Percentiles rank a stretch among this genome's conserved stretches.
These are phyloP conservation scores for Ailurus styani DNA, from an alignment of 2,113 vertebrate species.

Conservation along the genomic window DNA sequence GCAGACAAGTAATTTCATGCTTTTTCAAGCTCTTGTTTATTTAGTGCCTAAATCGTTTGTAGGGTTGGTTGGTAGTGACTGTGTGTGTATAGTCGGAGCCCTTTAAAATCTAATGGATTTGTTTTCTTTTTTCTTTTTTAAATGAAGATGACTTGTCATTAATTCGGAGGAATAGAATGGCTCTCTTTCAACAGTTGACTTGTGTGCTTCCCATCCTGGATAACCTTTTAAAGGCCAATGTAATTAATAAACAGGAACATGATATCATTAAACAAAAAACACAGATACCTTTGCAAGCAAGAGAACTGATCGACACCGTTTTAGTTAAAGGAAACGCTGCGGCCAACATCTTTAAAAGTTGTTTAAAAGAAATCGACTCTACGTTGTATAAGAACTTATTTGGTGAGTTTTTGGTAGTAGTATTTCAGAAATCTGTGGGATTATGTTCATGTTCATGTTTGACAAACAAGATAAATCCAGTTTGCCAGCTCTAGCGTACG, in stretches of 20 bases:
- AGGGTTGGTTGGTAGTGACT: not conserved
- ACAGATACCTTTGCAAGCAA: conserved; percentile 90
- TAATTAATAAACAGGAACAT: conserved; percentile 89
- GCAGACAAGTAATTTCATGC: not conserved
- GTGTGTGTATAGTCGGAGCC: not conserved
- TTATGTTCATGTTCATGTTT: not conserved
- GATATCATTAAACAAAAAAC: conserved; percentile 91
- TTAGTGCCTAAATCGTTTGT: not conserved
- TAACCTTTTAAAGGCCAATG: conserved; percentile 88
- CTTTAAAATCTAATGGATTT: conserved; percentile 37
- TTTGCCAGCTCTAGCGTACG: not conserved
- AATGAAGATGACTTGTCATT: conserved; percentile 92
- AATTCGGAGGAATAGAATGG: conserved; percentile 92
- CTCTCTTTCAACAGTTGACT: conserved; percentile 91
- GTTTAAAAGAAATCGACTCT: conserved; percentile 92
- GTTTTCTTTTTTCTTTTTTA: not conserved
- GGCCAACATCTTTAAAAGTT: conserved; percentile 92
- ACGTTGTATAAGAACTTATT: conserved; percentile 92
- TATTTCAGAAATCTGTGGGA: not conserved
- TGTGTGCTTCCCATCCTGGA: conserved; percentile 90
- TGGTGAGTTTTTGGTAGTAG: conserved; percentile 82
- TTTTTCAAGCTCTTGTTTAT: not conserved
- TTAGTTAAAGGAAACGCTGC: conserved; percentile 94
- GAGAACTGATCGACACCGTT: conserved; percentile 91
- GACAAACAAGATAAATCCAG: not conserved